phyloP scores from a whole-genome alignment of 2,113 vertebrate species.

The Ameiurus melas region DNA sequence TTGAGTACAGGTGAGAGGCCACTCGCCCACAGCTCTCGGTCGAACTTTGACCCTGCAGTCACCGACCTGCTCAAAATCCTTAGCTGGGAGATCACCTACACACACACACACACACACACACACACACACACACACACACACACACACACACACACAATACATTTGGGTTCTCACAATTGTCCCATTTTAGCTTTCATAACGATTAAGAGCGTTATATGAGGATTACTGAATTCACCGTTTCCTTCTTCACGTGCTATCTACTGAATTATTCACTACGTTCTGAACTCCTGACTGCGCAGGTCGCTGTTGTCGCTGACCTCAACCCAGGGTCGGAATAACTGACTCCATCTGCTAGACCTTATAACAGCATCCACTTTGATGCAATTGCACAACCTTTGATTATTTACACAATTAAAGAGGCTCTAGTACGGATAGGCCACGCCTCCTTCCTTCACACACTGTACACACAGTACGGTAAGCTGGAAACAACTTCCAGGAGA shows the following conservation, averaged over 20 bases:
- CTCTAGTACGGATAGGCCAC: neutral
- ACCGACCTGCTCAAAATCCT: constrained; percentile 85
- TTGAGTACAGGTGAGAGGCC: constrained; percentile 92
- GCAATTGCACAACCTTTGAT: neutral
- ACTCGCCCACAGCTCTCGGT: constrained; percentile 93
- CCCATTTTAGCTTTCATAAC: neutral
- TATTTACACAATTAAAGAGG: neutral
- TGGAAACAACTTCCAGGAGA: neutral
- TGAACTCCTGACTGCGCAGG: neutral
- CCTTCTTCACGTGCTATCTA: neutral
- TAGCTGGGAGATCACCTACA: constrained; percentile 93
- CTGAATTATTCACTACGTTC: neutral
- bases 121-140: constrained; percentile 28
- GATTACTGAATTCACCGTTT: neutral
- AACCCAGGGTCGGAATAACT: neutral
- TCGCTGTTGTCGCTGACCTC: neutral
- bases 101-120: constrained; percentile 43
- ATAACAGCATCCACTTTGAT: neutral
- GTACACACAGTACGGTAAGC: neutral
- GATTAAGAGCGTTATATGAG: neutral
- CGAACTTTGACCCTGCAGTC: constrained; percentile 89
- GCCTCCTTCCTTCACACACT: neutral
- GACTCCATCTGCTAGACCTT: neutral
- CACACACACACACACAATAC: too few species aligned
- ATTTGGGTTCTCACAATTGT: neutral